Evolutionary conservation across 1,140 invertebrate species (phyloP).

Genomic region (Aphis craccivora): DNA sequence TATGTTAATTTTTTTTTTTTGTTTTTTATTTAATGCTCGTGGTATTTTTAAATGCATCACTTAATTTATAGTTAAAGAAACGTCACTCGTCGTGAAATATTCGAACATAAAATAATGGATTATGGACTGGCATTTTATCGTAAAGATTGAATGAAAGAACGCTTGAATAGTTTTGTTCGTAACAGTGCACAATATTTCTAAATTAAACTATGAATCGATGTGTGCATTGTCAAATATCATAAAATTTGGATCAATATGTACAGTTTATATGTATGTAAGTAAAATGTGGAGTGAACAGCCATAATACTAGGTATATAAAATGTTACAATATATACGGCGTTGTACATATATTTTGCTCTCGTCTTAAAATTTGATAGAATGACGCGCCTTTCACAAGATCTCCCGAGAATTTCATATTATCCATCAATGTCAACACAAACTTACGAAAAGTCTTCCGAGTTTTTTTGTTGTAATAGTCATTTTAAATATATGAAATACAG

Average conservation of each 20-base stretch:
- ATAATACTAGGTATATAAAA: too few species aligned
- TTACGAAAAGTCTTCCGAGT: neutral
- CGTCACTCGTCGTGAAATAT: neutral
- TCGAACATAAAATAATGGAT: neutral
- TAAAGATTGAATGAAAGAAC: neutral
- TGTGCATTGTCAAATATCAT: neutral
- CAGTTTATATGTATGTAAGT: neutral
- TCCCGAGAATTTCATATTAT: neutral
- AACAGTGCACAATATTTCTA: neutral
- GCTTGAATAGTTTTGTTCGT: neutral
- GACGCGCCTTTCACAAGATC: neutral
- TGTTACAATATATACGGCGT: neutral
- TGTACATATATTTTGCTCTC: neutral
- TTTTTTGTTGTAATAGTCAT: neutral
- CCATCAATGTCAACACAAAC: conserved; percentile 1
- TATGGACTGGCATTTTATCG: neutral
- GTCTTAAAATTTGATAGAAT: neutral
- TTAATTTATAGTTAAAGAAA: neutral
- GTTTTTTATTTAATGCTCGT: neutral
- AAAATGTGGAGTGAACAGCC: neutral
- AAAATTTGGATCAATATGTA: neutral
- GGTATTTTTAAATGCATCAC: neutral
- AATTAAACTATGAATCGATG: neutral
- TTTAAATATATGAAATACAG: neutral
- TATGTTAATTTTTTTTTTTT: neutral